phyloP scores from a whole-genome alignment of 2,113 vertebrate species.

The Caranx melampygus region DNA sequence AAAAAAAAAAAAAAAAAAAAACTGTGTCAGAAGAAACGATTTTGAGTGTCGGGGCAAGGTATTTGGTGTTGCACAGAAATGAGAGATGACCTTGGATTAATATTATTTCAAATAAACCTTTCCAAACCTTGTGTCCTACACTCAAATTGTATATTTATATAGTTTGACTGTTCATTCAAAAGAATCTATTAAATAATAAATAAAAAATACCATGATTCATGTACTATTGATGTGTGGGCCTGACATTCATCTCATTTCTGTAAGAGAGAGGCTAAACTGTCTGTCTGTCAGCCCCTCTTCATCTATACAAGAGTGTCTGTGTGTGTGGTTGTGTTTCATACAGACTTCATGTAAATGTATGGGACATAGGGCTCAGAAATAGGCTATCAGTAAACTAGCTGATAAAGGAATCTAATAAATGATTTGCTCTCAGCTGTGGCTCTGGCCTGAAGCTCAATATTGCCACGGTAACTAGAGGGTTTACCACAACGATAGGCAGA shows the following conservation, averaged over 20 bases:
- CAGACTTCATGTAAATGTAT: too few relatives aligned
- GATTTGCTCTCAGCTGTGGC: too few relatives aligned
- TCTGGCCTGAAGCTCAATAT: too few relatives aligned
- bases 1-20: neutral
- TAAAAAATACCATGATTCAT: neutral
- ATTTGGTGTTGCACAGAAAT: neutral
- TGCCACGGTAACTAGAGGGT: too few relatives aligned
- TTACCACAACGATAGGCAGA: too few relatives aligned
- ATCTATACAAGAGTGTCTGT: conserved; percentile 4
- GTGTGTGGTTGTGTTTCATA: neutral
- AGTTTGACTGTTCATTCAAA: too few relatives aligned
- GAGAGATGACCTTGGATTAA: neutral
- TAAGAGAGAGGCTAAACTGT: neutral
- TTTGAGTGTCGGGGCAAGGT: neutral
- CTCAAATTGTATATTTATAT: neutral
- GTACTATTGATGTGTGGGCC: neutral
- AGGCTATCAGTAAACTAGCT: too few relatives aligned
- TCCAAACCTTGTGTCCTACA: neutral
- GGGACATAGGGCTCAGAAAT: too few relatives aligned
- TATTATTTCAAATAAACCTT: neutral
- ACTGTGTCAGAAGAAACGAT: neutral
- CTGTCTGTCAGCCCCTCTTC: conserved; percentile 43
- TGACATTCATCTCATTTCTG: neutral
- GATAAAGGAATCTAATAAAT: too few relatives aligned
- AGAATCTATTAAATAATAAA: too few relatives aligned